Evolutionary conservation across 2,797 vertebrate species (phyloP), one percentile per base, ranked within the genome.

Genomic region (Caiman crocodilus): DNA sequence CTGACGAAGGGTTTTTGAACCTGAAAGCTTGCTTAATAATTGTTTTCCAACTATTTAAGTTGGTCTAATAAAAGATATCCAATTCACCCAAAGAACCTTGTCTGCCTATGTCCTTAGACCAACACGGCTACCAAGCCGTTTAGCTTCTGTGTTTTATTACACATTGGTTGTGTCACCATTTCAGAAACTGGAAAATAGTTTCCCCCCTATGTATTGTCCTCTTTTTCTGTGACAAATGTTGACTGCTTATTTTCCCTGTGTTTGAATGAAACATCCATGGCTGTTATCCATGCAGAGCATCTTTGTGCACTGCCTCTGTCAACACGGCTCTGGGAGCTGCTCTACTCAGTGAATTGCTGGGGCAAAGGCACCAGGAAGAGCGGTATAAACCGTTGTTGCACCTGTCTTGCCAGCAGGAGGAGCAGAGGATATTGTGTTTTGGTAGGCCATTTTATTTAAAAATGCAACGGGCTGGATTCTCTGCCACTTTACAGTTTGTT

Each of bases 151-250:
- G 35, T 73, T 73, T 73, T 26, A 73, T 8, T 42, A 13, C 69
- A 21, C 69, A 26, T 50, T 50, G 30, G 20, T 69, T 69, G 35
- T 73, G 35, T 63, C 4, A 0, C 25, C 4, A 0, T 13, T 6
- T 58, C 16, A 69, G 69, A 58, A 12, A 6, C 5, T 2, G 0
- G 21, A 61, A 60, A 77, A 18, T 11, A 1, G 50, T 91, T 76
- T 73, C 30, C 55, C 30, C 30, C 2, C 1, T 4, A 0, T 7
- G 0, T 32, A 65, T 76, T 5, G 2, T 64, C 55, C 6, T 0
- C 23, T 1, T 18, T 58, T 42, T 50, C 17, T 20, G 14, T 2
- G 12, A 5, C 75, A 58, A 23, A 64, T 58, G 64, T 30, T 4
- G 15, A 21, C 26, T 73, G 69, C 50, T 73, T 73, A 15, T 73